Evolutionary conservation across 2,888 invertebrate species (phyloP), one percentile per base, ranked within the genome.

Genomic region (Tinea trinotella): DNA sequence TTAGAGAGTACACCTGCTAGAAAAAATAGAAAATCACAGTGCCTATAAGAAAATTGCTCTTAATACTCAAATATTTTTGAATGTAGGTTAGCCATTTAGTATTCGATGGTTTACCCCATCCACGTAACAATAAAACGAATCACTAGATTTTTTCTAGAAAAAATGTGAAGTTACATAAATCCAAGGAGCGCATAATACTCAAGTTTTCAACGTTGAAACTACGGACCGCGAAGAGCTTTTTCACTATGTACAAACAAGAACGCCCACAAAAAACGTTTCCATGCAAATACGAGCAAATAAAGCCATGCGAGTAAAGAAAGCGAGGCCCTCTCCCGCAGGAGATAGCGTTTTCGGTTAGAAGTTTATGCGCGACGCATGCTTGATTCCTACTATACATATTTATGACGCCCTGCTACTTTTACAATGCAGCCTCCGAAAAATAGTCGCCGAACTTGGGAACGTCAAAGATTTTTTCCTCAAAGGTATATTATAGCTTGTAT

Each of bases 251-350:
- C 82, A 84, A 83, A 84, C 81, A 82, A 77, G 80, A 67, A 76
- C 79, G 76, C 77, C 81, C 78, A 77, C 80, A 83, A 85, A 81
- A 84, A 85, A 84, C 84, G 82, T 84, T 85, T 83, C 78, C 76
- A 85, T 85, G 84, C 83, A 85, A 85, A 85, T 84, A 82, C 69
- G 76, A 71, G 76, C 81, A 83, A 84, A 85, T 83, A 85, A 82
- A 83, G 76, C 73, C 74, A 57, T 58, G 63, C 24, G 46, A 46
- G 46, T 46, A 19, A 46, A 24, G 24, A 50, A 50, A 24, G 50
- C 22, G 24, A 1, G 50, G 24, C 18, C 50, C 13, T 48, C 18
- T 50, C 50, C 50, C 50, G 24, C 50, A 46, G 46, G 50, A 50
- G 50, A 50, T 50, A 24, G 46, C 12, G 50, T 82, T 83, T 84